phyloP scores from a whole-genome alignment of 2,888 invertebrate genomes.

The Heliconius ethilla region DNA sequence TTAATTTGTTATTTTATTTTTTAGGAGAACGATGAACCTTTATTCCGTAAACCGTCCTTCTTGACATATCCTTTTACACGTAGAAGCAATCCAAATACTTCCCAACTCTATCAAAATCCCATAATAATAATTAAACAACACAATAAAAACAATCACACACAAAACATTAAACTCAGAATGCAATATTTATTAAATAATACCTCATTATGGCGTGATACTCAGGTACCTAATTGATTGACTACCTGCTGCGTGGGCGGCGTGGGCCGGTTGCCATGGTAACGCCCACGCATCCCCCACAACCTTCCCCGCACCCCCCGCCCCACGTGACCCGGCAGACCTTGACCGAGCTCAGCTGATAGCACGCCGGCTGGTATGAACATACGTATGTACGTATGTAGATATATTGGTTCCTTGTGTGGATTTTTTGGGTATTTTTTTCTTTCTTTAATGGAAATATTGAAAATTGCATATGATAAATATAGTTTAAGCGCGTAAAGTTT shows the following conservation, averaged over 20 bases:
- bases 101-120: neutral
- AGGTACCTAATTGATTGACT: constrained; percentile 72
- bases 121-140: neutral
- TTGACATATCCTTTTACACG: too few relatives aligned
- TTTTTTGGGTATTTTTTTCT: neutral
- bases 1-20: too few relatives aligned
- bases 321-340: constrained; percentile 74
- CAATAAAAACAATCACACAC: neutral
- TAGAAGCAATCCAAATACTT: neutral
- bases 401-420: neutral
- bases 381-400: neutral
- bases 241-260: constrained; percentile 73
- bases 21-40: too few relatives aligned
- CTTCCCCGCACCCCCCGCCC: constrained; percentile 29
- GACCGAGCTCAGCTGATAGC: constrained; percentile 77
- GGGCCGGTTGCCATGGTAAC: constrained; percentile 73
- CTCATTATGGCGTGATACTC: constrained; percentile 56
- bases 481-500: neutral
- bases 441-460: neutral
- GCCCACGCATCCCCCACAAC: constrained; percentile 60
- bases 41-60: too few relatives aligned
- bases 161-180: constrained; percentile 35
- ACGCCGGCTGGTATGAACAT: constrained; percentile 49
- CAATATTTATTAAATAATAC: constrained; percentile 52
- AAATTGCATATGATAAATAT: neutral